These are phyloP conservation scores for Xiphorhynchus erythropygius DNA, from an alignment of 2,797 vertebrate genomes.

Conservation along the genomic window DNA sequence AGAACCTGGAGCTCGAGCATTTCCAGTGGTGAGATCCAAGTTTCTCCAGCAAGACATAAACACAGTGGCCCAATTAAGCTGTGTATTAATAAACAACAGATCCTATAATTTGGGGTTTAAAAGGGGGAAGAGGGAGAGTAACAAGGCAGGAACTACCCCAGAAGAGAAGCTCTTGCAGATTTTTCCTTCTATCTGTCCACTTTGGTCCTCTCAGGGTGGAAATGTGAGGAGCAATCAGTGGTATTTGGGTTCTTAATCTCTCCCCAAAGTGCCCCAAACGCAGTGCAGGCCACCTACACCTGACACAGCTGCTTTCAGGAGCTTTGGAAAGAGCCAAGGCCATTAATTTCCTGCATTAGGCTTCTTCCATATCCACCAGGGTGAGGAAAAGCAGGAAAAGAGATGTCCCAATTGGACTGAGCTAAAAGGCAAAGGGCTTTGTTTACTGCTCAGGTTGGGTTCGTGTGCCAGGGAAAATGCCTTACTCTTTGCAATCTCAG, in stretches of 20 bases:
- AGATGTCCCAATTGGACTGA: not conserved
- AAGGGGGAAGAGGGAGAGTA: not conserved
- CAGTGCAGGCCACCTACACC: not conserved
- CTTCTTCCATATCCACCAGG: not conserved
- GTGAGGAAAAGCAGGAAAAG: not conserved
- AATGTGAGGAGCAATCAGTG: not conserved
- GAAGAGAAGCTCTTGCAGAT: not conserved
- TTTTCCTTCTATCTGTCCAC: not conserved
- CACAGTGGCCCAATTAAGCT: no score
- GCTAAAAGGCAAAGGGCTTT: not conserved
- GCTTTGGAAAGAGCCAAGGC: not conserved
- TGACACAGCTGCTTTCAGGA: not conserved
- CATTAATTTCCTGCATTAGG: not conserved
- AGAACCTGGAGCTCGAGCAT: not conserved
- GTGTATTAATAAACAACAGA: not conserved
- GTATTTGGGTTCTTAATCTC: not conserved
- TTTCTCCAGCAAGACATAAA: not conserved
- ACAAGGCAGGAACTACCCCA: not conserved
- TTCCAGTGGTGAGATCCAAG: not conserved
- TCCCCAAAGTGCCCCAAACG: not conserved
- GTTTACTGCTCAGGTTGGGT: not conserved
- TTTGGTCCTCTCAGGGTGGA: not conserved
- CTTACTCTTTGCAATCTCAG: conserved; percentile 77
- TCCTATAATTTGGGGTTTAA: accelerated
- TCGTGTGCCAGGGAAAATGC: not conserved